A percentile compares a stretch with the other conserved stretches of the same genome.
Conservation (phyloP, 2,113 vertebrate species). For the Proteles cristata region DNA sequence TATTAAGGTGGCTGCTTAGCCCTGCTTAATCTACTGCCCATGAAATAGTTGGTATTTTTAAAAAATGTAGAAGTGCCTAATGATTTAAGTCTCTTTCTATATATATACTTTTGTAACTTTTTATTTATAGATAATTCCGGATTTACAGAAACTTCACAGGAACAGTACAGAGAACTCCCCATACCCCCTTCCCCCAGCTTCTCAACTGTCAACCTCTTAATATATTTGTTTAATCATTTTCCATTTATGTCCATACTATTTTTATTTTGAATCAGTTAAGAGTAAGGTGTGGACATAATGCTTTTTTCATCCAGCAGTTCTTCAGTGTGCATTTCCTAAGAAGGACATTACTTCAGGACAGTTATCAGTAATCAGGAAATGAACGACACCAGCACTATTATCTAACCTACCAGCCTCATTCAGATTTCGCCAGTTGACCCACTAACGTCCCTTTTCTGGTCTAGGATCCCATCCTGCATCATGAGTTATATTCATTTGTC, state of each 20-base stretch:
- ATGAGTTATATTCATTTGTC: not conserved
- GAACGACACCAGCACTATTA: rapidly evolving
- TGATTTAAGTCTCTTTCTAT: not conserved
- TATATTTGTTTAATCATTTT: not conserved
- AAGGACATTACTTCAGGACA: not conserved
- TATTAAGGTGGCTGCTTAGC: too few relatives aligned
- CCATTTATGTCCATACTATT: not conserved
- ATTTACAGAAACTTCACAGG: not conserved
- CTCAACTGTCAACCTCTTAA: not conserved
- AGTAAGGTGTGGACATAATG: not conserved
- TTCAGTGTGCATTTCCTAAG: not conserved
- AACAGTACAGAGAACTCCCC: not conserved
- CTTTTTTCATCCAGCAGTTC: not conserved
- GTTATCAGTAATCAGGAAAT: not conserved
- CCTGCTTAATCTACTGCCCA: not conserved
- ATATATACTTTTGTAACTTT: not conserved
- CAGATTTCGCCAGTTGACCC: not conserved
- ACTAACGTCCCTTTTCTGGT: not conserved
- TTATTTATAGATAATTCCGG: not conserved
- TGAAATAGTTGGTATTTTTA: not conserved
- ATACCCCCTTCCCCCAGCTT: not conserved
- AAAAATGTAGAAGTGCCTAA: not conserved
- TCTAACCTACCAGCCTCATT: not conserved
- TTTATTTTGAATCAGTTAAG: not conserved
- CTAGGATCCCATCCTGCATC: not conserved